A percentile compares a stretch with the other conserved stretches of the same genome.
phyloP scores from a whole-genome alignment of 1,140 invertebrate genomes.

The Oedothorax gibbosus region DNA sequence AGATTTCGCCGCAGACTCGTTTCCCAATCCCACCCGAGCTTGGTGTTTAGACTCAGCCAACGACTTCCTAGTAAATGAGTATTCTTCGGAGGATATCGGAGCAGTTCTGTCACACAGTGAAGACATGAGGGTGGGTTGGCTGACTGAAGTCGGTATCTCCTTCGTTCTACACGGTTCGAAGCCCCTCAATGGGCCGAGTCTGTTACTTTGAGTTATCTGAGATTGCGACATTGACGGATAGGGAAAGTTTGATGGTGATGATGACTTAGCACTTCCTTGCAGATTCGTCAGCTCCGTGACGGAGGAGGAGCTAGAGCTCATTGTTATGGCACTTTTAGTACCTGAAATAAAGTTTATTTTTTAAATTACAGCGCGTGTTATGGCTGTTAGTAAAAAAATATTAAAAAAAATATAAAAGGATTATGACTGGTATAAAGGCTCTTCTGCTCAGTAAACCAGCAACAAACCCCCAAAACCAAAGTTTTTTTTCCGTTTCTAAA shows the following conservation, averaged over 20 bases:
- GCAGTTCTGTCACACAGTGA: slow-evolving; percentile 18
- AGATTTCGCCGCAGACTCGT: no score
- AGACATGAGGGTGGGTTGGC: slow-evolving; percentile 26
- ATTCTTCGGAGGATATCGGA: slow-evolving; percentile 11
- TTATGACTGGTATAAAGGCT: no score
- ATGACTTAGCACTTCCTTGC: neutral
- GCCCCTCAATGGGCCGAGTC: neutral
- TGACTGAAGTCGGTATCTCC: slow-evolving; percentile 42
- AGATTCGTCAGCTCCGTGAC: slow-evolving; percentile 5
- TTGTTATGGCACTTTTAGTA: slow-evolving; percentile 35
- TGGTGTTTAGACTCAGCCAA: neutral
- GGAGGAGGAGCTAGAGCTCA: slow-evolving; percentile 34
- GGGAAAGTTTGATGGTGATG: slow-evolving; percentile 11
- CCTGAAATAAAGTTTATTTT: neutral
- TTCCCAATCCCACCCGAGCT: neutral
- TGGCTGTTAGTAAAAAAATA: no score
- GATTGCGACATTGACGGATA: neutral
- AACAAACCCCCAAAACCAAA: no score
- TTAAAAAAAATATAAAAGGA: no score
- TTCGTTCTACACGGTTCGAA: slow-evolving; percentile 20
- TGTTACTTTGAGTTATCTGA: slow-evolving; percentile 6
- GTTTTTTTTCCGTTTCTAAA: no score
- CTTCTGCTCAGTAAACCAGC: no score
- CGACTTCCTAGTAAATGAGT: slow-evolving; percentile 19
- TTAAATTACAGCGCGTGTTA: no score